Evolutionary conservation across 2,888 invertebrate species (phyloP).

Genomic region (Sphaerophoria taeniata): DNA sequence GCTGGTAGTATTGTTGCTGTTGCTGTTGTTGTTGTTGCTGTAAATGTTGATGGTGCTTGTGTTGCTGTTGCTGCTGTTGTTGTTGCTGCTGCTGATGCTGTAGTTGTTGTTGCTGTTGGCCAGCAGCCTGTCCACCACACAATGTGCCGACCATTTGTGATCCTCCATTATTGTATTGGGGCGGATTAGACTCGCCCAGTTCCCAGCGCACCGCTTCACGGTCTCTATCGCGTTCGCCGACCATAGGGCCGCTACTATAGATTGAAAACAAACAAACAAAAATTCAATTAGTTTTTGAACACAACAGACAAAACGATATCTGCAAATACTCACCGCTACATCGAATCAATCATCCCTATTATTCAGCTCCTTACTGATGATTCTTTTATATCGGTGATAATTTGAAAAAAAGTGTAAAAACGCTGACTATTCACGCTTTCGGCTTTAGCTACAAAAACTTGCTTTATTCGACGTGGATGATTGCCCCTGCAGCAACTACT

Average conservation of each 20-base stretch:
- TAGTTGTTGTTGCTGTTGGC: constrained; percentile 81
- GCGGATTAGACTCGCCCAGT: constrained; percentile 84
- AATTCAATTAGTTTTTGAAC: neutral
- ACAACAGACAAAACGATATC: neutral
- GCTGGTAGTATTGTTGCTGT: constrained; percentile 77
- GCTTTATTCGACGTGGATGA: constrained; percentile 76
- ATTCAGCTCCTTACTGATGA: constrained; percentile 77
- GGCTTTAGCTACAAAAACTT: constrained; percentile 74
- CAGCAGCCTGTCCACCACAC: constrained; percentile 82
- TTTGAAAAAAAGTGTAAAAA: constrained; percentile 70
- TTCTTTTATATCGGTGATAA: constrained; percentile 71
- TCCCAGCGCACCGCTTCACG: constrained; percentile 84
- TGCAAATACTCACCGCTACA: constrained; percentile 82
- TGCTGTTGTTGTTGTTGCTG: constrained; percentile 77
- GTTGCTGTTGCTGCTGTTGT: constrained; percentile 71
- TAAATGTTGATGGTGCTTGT: constrained; percentile 77
- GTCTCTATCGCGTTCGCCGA: constrained; percentile 84
- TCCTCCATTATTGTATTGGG: constrained; percentile 83
- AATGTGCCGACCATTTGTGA: constrained; percentile 83
- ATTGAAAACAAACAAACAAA: neutral
- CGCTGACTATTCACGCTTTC: constrained; percentile 64
- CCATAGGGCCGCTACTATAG: constrained; percentile 82
- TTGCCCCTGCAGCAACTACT: constrained; percentile 75
- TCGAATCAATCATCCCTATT: constrained; percentile 83
- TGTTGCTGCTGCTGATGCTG: constrained; percentile 76